A percentile compares a stretch with the other conserved stretches of the same genome.
These are phyloP conservation scores for Rhynchotus rufescens DNA, from an alignment of 2,797 vertebrate species.

Conservation along the genomic window DNA sequence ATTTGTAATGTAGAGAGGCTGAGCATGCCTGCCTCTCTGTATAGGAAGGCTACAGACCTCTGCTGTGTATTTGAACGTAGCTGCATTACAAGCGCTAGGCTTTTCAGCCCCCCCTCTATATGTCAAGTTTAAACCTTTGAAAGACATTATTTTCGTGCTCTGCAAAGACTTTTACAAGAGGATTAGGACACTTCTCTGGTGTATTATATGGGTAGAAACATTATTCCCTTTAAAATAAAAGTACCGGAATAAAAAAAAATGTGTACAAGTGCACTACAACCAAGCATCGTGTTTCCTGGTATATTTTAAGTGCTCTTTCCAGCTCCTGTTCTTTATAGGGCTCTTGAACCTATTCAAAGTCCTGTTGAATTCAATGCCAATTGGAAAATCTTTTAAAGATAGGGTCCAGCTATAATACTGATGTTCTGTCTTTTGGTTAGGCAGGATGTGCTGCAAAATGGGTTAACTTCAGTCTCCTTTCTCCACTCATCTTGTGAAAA, in stretches of 20 bases:
- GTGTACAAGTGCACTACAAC: conserved; percentile 41
- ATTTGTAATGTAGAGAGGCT: background rate
- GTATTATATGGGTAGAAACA: background rate
- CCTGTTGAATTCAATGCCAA: conserved; percentile 1
- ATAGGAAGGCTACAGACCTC: background rate
- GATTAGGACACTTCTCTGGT: conserved; percentile 24
- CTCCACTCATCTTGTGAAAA: background rate
- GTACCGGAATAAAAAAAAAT: background rate
- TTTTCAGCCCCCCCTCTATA: background rate
- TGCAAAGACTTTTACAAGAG: conserved; percentile 46
- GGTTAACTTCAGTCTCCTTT: background rate
- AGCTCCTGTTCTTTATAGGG: background rate
- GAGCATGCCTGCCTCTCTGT: background rate
- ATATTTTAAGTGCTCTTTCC: background rate
- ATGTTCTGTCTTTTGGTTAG: background rate
- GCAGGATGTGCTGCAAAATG: background rate
- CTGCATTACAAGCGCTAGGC: background rate
- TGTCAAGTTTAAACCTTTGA: conserved; percentile 25
- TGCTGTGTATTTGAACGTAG: background rate
- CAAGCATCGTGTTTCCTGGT: background rate
- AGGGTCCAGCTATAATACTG: background rate
- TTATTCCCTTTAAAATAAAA: conserved; percentile 53
- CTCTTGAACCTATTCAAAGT: background rate
- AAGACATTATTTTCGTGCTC: background rate
- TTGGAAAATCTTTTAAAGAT: background rate